Conservation (phyloP, 2,888 invertebrate species). For the Synergus laeviventris region DNA sequence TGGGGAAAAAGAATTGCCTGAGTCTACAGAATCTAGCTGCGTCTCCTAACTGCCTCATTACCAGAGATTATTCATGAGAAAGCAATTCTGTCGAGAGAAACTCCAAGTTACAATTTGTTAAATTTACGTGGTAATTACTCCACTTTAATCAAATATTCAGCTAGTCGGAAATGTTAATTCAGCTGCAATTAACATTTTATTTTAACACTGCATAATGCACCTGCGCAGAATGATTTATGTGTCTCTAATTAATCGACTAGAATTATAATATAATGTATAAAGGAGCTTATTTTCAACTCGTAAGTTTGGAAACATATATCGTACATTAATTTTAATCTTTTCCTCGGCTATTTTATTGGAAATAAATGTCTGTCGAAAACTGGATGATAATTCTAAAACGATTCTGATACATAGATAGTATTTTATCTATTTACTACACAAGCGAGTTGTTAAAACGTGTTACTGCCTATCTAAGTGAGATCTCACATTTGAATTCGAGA, state of each 20-base stretch:
- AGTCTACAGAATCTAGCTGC: slow-evolving; percentile 29
- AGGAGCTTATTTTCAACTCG: not conserved
- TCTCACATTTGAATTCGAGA: slow-evolving; percentile 34
- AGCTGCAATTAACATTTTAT: slow-evolving; percentile 9
- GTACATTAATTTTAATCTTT: not conserved
- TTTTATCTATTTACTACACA: slow-evolving; percentile 33
- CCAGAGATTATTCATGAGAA: slow-evolving; percentile 35
- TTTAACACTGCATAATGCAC: not conserved
- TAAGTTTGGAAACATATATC: not conserved
- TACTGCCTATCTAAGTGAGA: slow-evolving; percentile 11
- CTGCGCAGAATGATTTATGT: not conserved
- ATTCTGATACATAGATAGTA: not conserved
- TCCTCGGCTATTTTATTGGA: not conserved
- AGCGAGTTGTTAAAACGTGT: slow-evolving; percentile 27
- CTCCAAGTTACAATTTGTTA: slow-evolving; percentile 27
- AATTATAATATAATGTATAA: not conserved
- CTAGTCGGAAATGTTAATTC: not conserved
- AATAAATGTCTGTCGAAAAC: slow-evolving; percentile 30
- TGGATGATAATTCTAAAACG: slow-evolving; percentile 22
- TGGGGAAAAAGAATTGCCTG: slow-evolving; percentile 23
- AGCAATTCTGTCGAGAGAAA: slow-evolving; percentile 19
- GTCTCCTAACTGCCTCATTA: slow-evolving; percentile 27
- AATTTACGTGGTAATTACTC: slow-evolving; percentile 12
- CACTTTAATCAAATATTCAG: slow-evolving; percentile 3
- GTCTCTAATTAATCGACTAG: not conserved